Conservation (phyloP, 1,140 invertebrate species). For the Metaphire vulgaris region DNA sequence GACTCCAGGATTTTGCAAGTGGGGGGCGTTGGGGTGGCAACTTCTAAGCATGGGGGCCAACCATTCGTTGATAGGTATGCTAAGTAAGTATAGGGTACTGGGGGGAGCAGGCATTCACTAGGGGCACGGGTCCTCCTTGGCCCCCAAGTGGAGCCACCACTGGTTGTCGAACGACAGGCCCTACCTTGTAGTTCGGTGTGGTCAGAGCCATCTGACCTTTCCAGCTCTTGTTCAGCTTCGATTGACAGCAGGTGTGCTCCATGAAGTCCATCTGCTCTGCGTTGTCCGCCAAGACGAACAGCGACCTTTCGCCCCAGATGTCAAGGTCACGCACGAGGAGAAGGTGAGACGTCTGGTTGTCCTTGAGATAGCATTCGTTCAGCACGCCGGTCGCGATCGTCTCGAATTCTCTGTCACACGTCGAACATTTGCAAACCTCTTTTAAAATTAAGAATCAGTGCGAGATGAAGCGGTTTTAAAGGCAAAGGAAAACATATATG, state of each 20-base stretch:
- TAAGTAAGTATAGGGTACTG: too few species aligned
- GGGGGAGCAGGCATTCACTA: too few species aligned
- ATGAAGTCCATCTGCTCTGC: conserved; percentile 46
- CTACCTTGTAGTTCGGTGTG: conserved; percentile 45
- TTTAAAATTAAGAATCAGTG: too few species aligned
- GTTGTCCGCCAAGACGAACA: conserved; percentile 41
- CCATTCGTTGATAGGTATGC: too few species aligned
- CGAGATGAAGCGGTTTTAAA: too few species aligned
- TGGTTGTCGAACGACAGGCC: too few species aligned
- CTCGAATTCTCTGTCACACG: not conserved
- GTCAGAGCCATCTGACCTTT: conserved; percentile 45
- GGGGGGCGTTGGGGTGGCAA: too few species aligned
- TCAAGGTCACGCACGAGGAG: conserved; percentile 37
- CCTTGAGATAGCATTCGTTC: conserved; percentile 42
- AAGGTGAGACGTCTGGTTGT: conserved; percentile 38
- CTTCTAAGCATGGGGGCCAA: too few species aligned
- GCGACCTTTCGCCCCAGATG: conserved; percentile 39
- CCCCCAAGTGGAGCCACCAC: too few species aligned
- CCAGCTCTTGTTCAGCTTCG: conserved; percentile 48
- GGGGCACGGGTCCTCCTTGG: too few species aligned
- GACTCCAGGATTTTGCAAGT: too few species aligned
- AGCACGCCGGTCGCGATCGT: conserved; percentile 39
- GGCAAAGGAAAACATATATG: too few species aligned
- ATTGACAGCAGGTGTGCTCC: conserved; percentile 46
- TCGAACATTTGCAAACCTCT: conserved; percentile 6